These are phyloP conservation scores for Bombus waltoni DNA, from an alignment of 1,140 invertebrate genomes.

Conservation along the genomic window DNA sequence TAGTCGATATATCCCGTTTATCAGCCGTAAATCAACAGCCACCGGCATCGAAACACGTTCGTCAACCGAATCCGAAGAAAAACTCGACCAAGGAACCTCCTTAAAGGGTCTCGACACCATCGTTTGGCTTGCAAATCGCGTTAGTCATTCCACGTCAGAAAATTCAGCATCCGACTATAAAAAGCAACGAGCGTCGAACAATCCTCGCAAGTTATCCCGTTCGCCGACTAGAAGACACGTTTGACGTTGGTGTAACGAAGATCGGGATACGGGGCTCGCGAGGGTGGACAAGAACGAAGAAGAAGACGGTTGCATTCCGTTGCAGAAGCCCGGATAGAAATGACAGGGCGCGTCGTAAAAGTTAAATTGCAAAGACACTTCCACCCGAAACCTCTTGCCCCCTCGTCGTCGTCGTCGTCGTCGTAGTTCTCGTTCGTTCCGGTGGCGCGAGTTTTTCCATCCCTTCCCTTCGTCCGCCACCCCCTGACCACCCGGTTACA, in stretches of 20 bases:
- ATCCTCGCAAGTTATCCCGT: constrained; percentile 24
- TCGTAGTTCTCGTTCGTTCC: neutral
- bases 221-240: neutral
- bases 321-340: constrained; percentile 40
- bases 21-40: neutral
- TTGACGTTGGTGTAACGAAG: constrained; percentile 3
- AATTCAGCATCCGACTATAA: neutral
- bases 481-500: constrained; percentile 7
- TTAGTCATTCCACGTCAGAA: neutral
- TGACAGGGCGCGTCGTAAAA: constrained; percentile 58
- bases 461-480: no score
- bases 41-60: neutral
- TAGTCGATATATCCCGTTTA: no score
- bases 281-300: no score
- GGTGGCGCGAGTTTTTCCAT: constrained; percentile 1
- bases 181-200: neutral
- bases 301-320: constrained; percentile 18
- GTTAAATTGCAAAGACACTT: constrained; percentile 62
- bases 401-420: no score
- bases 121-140: neutral
- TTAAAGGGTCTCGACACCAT: neutral
- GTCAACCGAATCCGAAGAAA: neutral
- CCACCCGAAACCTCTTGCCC: constrained; percentile 30
- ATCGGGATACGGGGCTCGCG: neutral
- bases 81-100: neutral